These are phyloP conservation scores for Agonopterix arenella DNA, from an alignment of 2,888 invertebrate species.

Conservation along the genomic window DNA sequence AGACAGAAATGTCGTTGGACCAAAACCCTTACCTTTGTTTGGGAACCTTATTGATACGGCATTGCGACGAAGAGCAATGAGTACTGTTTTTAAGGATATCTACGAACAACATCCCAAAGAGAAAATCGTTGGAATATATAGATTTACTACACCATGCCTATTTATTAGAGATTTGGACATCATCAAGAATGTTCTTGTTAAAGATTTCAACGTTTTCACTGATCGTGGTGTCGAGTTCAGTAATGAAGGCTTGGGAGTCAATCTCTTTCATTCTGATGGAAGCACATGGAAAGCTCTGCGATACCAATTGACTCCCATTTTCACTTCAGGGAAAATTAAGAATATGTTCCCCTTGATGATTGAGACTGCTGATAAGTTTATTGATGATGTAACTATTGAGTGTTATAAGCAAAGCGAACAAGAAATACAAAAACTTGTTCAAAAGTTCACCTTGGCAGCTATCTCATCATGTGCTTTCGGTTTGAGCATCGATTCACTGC, in stretches of 20 bases:
- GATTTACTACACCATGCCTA: constrained; percentile 35
- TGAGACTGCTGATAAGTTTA: constrained; percentile 30
- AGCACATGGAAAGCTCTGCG: constrained; percentile 40
- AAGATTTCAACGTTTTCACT: constrained; percentile 40
- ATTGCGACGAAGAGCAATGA: constrained; percentile 22
- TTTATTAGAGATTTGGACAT: constrained; percentile 42
- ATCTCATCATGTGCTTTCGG: constrained; percentile 41
- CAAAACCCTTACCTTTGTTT: constrained; percentile 30
- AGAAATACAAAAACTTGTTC: constrained; percentile 25
- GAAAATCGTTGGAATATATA: constrained; percentile 43
- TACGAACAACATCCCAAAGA: constrained; percentile 37
- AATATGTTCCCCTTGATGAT: constrained; percentile 41
- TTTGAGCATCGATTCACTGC: constrained; percentile 25
- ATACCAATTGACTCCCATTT: constrained; percentile 39
- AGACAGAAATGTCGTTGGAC: constrained; percentile 28
- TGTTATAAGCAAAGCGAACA: constrained; percentile 19
- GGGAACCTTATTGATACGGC: constrained; percentile 33
- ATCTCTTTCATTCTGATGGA: constrained; percentile 41
- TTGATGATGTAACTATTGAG: constrained; percentile 20
- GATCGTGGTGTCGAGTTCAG: constrained; percentile 41
- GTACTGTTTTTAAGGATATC: constrained; percentile 23
- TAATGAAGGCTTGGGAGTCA: constrained; percentile 33
- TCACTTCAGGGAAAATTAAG: constrained; percentile 47
- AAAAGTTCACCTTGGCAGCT: constrained; percentile 30
- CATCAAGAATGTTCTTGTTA: constrained; percentile 41